These are phyloP conservation scores for Cryptomyrus ogoouensis DNA, from an alignment of 2,113 vertebrate species.

Conservation along the genomic window DNA sequence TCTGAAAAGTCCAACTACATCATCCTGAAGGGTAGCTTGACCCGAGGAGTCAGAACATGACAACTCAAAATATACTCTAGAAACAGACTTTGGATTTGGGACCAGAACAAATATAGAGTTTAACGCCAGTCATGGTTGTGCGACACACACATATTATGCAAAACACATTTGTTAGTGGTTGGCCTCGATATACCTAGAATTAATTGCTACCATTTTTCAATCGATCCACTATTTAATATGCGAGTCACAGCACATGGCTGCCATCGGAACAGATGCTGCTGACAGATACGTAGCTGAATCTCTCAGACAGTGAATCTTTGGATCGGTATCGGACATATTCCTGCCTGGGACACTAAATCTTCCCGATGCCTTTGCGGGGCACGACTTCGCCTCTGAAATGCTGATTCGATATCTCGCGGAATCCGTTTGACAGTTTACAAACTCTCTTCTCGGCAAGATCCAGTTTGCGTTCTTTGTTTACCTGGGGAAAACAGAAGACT, in stretches of 20 bases:
- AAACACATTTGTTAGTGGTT: conserved; percentile 48
- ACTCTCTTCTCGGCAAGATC: neutral
- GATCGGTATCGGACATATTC: conserved; percentile 50
- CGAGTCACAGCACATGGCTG: conserved; percentile 43
- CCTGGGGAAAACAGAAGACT: neutral
- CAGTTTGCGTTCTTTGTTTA: neutral
- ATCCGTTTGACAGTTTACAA: neutral
- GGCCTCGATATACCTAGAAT: conserved; percentile 52
- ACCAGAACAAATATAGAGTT: neutral
- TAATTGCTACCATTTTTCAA: conserved; percentile 38
- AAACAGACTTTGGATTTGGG: neutral
- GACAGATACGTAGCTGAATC: conserved; percentile 50
- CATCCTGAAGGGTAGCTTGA: neutral
- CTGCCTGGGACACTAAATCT: conserved; percentile 31
- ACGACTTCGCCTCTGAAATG: neutral
- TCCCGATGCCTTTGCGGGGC: neutral
- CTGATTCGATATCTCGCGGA: neutral
- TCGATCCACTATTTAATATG: conserved; percentile 37
- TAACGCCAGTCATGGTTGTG: neutral
- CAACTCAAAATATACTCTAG: neutral
- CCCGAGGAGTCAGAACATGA: neutral
- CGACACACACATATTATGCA: conserved; percentile 30
- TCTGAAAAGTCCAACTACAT: conserved; percentile 2
- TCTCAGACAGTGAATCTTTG: conserved; percentile 53
- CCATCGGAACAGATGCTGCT: conserved; percentile 42